Base-by-base conservation (phyloP, 2,888 invertebrate species). In the Pediacus dermestoides region DNA sequence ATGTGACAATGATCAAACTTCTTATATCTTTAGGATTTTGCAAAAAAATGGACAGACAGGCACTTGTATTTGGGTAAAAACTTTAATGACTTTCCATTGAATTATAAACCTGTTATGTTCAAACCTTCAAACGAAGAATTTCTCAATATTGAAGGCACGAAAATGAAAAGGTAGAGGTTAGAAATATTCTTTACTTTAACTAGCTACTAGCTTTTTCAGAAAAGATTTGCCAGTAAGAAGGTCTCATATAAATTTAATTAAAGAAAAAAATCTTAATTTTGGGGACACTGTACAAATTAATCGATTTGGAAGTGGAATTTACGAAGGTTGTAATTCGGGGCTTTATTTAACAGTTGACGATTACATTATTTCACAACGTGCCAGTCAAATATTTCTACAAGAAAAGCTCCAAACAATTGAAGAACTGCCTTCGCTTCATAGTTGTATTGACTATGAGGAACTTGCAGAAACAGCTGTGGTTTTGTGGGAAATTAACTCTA, bases 21-120 rank as follows among this genome's bases (percentile, higher is more conserved):
- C 18, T 41, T 43, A 39, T 23, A 33, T 30, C 46, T 50, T 44
- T 60, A 49, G 49, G 49, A 39, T 25, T 38, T 48, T 16, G 53
- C 45, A 34, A 52, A 34, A 33, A 61, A 60, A 44, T 81, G 81
- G 81, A 66, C 67, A 1, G 72, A 76, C 34, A 76, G 76, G 54
- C 64, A 75, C 55, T 55, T 79, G 30, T 81, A 76, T 55, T 63
- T 81, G 28, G 80, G 80, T 8, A 59, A 66, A 27, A 61, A 62
- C 37, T 65, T 72, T 43, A 68, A 70, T 44, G 52, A 50, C 8
- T 65, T 66, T 52, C 10, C 68, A 58, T 30, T 64, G 61, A 39
- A 65, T 63, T 50, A 71, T 64, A 53, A 52, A 58, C 52, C 66
- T 50, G 25, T 68, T 57, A 50, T 60, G 26, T 64, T 66, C 37